Conservation (phyloP, 2,797 vertebrate species). For the Scleropages formosus region DNA sequence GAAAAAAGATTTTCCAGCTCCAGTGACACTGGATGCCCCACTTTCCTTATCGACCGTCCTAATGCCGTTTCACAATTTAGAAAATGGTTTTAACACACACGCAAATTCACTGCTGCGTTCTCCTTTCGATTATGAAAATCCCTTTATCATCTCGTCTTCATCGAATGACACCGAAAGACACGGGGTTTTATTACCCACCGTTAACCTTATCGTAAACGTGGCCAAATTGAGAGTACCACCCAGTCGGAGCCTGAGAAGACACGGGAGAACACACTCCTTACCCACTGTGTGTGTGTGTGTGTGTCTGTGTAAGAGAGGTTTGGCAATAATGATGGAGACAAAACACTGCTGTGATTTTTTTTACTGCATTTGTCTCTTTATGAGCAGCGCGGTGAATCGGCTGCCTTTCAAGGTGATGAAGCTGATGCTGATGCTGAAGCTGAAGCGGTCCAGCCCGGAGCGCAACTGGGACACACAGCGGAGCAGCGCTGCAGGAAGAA, state of each 20-base stretch:
- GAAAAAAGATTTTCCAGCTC: neutral
- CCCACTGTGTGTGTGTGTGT: neutral
- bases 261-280: no score
- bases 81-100: neutral
- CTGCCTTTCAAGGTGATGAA: conserved; percentile 1
- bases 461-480: conserved; percentile 13
- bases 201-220: neutral
- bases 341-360: neutral
- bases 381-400: neutral
- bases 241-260: neutral
- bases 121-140: neutral
- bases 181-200: neutral
- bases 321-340: neutral
- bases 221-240: neutral
- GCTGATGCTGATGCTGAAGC: neutral
- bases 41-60: neutral
- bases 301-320: neutral
- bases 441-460: neutral
- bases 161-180: neutral
- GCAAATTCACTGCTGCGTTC: neutral
- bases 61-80: neutral
- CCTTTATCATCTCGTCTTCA: neutral
- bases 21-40: neutral
- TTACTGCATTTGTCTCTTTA: neutral
- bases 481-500: neutral